Base-by-base conservation (phyloP, 2,888 invertebrate species). In the Eupithecia vulgata region DNA sequence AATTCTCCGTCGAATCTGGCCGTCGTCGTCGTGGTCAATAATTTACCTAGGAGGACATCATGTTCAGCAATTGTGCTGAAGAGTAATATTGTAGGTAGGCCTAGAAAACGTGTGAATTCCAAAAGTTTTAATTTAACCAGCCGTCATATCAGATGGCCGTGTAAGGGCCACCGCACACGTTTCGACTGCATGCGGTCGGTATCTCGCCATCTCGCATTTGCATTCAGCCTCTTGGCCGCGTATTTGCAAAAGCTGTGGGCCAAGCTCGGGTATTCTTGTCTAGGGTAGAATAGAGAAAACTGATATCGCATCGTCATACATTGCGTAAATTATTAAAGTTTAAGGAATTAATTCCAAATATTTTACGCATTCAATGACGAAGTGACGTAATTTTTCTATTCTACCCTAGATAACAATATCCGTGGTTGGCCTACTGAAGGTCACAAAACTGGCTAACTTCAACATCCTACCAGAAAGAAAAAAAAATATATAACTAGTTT, bases 121-220 rank as follows among this genome's bases (percentile, higher is more conserved):
- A 78, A 79, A 82, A 73, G 76, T 81, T 84, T 84, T 84, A 83
- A 85, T 85, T 86, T 82, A 83, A 84, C 84, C 82, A 79, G 81
- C 79, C 76, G 81, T 83, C 80, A 82, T 87, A 87, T 88, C 88
- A 81, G 88, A 88, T 85, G 81, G 78, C 75, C 77, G 81, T 80
- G 79, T 82, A 88, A 90, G 89, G 90, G 88, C 87, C 88, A 88
- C 88, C 89, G 82, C 87, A 90, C 88, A 88, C 88, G 87, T 87
- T 86, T 85, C 81, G 80, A 80, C 84, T 84, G 86, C 85, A 84
- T 84, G 86, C 85, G 83, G 85, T 85, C 84, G 82, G 82, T 89
- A 91, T 90, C 90, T 85, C 79, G 80, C 84, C 82, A 90, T 91
- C 90, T 87, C 76, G 82, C 88, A 90, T 91, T 91, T 91, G 90